Evolutionary conservation across 2,113 vertebrate species (phyloP), one percentile per base, ranked within the genome.

Genomic region (Vireo altiloquus): DNA sequence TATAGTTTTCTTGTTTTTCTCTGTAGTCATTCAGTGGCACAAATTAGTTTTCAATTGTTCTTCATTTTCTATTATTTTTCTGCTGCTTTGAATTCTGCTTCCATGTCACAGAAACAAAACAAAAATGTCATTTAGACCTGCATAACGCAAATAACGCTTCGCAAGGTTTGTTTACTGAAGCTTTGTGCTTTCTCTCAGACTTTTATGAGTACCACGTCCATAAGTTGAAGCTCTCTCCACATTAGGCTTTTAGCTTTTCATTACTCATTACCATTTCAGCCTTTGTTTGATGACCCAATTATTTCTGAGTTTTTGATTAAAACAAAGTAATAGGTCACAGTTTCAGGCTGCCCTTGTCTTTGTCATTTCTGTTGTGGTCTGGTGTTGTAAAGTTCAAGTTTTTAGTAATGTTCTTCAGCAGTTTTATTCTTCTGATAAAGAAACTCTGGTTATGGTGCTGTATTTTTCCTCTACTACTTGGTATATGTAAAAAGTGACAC

Each of bases 31-130:
- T 94, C 87, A 61, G 61, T 70, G 86, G 75, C 89, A 95, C 12
- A 9, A 94, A 94, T 95, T 89, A 92, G 87, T 85, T 94, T 82
- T 56, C 91, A 47, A 11, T 93, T 94, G 86, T 94, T 96, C 56
- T 81, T 92, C 64, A 28, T 90, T 94, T 89, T 47, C 85, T 87
- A 1, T 91, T 93, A 77, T 89, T 81, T 72, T 90, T 42, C 85
- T 54, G 56, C 84, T 94, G 79, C 87, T 97, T 92, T 94, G 91
- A 94, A 92, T 97, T 93, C 87, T 75, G 15, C 90, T 94, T 54
- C 22, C 4, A 60, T 92, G 91, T 93, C 82, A 87, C 69, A 79
- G 61, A 57, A 82, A 46, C 70, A 87, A 93, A 96, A 89, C 54
- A 90, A 57, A 82, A 90, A 76, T 40, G 82, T 90, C 28, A 15